These are phyloP conservation scores for Nipponacmea schrenckii DNA, from an alignment of 2,888 invertebrate species.

Conservation along the genomic window DNA sequence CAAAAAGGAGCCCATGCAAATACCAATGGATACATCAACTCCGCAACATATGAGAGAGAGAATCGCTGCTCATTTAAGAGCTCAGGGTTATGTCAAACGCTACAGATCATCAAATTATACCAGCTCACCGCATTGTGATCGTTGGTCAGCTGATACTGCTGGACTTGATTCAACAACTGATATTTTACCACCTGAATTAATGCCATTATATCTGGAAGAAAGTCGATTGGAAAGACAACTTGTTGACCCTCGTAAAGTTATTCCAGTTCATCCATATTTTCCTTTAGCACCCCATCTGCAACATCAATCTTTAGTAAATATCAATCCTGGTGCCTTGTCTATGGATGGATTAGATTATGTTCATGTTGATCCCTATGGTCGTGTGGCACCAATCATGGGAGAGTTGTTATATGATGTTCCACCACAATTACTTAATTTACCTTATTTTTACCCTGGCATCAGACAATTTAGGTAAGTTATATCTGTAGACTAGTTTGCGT, in stretches of 20 bases:
- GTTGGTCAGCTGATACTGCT: conserved; percentile 21
- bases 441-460: conserved; percentile 35
- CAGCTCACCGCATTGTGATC: conserved; percentile 21
- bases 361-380: conserved; percentile 28
- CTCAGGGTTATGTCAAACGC: conserved; percentile 15
- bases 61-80: conserved; percentile 16
- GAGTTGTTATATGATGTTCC: conserved; percentile 22
- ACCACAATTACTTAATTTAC: conserved; percentile 16
- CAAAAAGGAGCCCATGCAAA: conserved; percentile 4
- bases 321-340: conserved; percentile 35
- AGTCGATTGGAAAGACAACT: conserved; percentile 13
- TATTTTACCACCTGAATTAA: conserved; percentile 13
- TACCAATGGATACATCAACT: conserved; percentile 16
- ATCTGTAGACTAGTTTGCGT: not conserved
- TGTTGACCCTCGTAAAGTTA: conserved; percentile 15
- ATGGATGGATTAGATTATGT: conserved; percentile 35
- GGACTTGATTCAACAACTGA: conserved; percentile 15
- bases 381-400: conserved; percentile 22
- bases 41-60: conserved; percentile 14
- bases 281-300: conserved; percentile 7
- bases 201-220: conserved; percentile 14
- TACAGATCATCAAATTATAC: conserved; percentile 16
- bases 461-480: conserved; percentile 44
- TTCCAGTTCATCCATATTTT: conserved; percentile 1
- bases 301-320: conserved; percentile 29